Percentiles rank a stretch among this genome's conserved stretches.
phyloP scores from a whole-genome alignment of 2,797 vertebrate species.

The Eulemur albifrons region DNA sequence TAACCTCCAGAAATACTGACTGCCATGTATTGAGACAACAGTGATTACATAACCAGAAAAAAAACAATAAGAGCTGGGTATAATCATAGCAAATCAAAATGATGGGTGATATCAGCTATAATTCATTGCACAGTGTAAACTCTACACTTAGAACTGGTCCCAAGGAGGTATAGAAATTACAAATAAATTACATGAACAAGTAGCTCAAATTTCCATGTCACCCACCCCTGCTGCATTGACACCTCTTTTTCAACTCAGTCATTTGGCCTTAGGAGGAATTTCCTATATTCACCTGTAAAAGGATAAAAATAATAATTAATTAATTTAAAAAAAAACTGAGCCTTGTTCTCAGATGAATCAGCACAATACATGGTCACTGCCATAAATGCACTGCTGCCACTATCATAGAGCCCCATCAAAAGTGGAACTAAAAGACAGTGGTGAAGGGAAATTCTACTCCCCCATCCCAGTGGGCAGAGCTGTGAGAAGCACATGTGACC shows the following conservation, averaged over 20 bases:
- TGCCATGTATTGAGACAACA: neutral
- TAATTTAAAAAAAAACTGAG: neutral
- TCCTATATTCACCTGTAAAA: neutral
- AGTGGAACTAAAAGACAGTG: neutral
- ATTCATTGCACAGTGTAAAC: neutral
- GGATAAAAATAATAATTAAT: neutral
- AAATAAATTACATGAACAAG: neutral
- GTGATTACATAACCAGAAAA: neutral
- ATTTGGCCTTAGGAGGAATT: neutral
- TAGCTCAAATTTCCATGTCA: neutral
- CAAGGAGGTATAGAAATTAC: neutral
- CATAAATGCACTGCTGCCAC: no score
- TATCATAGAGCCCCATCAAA: neutral
- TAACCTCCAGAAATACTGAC: neutral
- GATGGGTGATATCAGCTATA: neutral
- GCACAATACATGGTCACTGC: neutral
- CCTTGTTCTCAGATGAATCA: neutral
- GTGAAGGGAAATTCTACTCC: neutral
- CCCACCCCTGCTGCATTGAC: no score
- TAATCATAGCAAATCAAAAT: neutral
- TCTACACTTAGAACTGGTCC: neutral
- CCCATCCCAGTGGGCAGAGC: neutral
- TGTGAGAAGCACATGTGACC: neutral
- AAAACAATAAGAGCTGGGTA: neutral
- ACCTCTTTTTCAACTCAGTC: neutral